Evolutionary conservation across 2,113 vertebrate genomes (phyloP), one percentile per base, ranked within the genome.

Genomic region (Aptenodytes patagonicus): DNA sequence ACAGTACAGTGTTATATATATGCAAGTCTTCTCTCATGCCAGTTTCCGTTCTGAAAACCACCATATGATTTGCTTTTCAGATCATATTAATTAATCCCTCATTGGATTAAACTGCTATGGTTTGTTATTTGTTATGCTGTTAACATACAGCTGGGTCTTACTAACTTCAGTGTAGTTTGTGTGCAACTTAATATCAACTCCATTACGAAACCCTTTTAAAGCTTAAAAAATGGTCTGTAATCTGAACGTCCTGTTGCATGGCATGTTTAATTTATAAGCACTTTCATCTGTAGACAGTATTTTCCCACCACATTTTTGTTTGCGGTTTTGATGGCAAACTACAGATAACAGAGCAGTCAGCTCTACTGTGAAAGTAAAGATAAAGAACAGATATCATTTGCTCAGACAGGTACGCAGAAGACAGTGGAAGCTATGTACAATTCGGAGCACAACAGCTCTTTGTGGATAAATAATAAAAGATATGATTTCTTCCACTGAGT

Each of bases 141-240:
- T 78, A 90, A 83, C 28, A 76, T 89, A 81, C 47, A 90, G 51
- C 60, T 89, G 80, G 38, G 44, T 89, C 13, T 70, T 75, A 51
- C 81, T 89, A 97, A 87, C 90, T 93, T 92, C 55, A 40, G 11
- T 24, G 55, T 51, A 60, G 31, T 76, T 91, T 77, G 55, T 47
- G 51, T 71, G 75, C 58, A 95, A 89, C 75, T 93, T 92, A 62
- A 12, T 77, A 95, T 49, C 55, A 92, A 69, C 95, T 82, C 89
- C 90, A 94, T 77, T 86, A 94, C 32, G 4, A 97, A 96, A 83
- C 13, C 20, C 78, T 95, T 93, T 91, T 47, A 92, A 94, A 97
- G 87, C 77, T 96, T 96, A 84, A 95, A 89, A 90, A 75, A 87
- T 11, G 6, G 11, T 52, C 79, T 82, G 85, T 90, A 87, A 96